Evolutionary conservation across 2,888 invertebrate genomes (phyloP), one percentile per base, ranked within the genome.

Genomic region (Empis livida): DNA sequence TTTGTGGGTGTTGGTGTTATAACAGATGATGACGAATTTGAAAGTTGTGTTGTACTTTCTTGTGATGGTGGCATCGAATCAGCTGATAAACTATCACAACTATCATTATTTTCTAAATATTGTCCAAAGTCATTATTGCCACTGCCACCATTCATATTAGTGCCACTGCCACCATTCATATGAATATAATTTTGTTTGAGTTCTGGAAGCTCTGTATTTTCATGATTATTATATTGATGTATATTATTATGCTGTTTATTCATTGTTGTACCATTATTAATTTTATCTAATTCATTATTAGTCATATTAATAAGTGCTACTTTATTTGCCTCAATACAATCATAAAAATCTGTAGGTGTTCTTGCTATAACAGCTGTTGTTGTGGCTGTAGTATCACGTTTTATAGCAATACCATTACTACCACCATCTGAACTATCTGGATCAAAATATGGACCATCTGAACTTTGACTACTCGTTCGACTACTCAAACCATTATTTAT

Each of bases 401-500:
- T 13, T 35, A 27, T 27, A 8, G 23, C 8, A 27, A 27, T 35
- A n/a, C n/a, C 35, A n/a, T 35, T 35, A 35, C 35, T n/a, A n/a
- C 54, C 52, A 30, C 39, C 48, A 43, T 60, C 65, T 14, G 59
- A 61, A 53, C 59, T 61, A 48, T 68, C 67, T 2, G 71, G 67
- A 58, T 75, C 75, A 53, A 67, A 73, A 60, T 70, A 75, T 17
- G 68, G 66, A 4, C 70, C 70, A 57, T 75, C 75, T 50, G 66
- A 68, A 46, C 60, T 58, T 53, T 67, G 67, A 55, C 68, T 70
- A 55, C 71, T 72, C 16, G 67, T 60, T 41, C 57, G 57, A 23
- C 59, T 56, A 16, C 16, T 27, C 8, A 27, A 27, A 39, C 32
- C 44, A 42, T 42, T 50, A 6, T 49, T 49, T n/a, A 52, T 39